Conservation (phyloP, 2,888 invertebrate species). For the Mamestra brassicae region DNA sequence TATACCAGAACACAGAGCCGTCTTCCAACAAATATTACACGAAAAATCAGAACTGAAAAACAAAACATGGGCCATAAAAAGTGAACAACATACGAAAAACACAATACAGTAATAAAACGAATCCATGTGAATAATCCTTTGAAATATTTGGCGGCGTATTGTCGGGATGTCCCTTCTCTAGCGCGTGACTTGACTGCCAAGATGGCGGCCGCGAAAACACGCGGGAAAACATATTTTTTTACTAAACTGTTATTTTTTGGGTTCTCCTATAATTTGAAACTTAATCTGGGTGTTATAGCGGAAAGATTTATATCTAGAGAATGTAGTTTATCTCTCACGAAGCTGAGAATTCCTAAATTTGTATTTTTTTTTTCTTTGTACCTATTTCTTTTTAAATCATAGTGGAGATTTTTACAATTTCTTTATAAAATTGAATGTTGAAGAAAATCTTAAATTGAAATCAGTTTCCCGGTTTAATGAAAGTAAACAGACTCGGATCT, state of each 20-base stretch:
- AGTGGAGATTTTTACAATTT: not conserved
- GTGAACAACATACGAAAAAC: constrained; percentile 34
- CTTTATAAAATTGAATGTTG: not conserved
- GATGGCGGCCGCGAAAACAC: constrained; percentile 45
- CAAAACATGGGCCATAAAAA: constrained; percentile 39
- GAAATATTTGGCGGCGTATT: constrained; percentile 63
- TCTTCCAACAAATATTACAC: constrained; percentile 4
- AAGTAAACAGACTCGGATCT: constrained; percentile 26
- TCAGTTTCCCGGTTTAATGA: constrained; percentile 23
- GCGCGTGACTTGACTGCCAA: constrained; percentile 59
- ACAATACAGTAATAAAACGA: constrained; percentile 60
- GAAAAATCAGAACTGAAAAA: constrained; percentile 29
- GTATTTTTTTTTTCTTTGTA: not conserved
- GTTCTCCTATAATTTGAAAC: constrained; percentile 23
- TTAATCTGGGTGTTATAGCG: constrained; percentile 22
- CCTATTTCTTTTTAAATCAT: not conserved
- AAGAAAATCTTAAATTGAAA: constrained; percentile 24
- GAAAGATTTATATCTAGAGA: not conserved
- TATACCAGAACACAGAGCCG: not conserved
- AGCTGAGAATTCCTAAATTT: not conserved
- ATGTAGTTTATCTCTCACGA: not conserved
- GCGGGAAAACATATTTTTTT: constrained; percentile 44
- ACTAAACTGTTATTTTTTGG: constrained; percentile 11
- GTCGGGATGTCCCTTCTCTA: constrained; percentile 54
- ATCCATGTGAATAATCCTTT: constrained; percentile 64